Evolutionary conservation across 1,140 invertebrate species (phyloP).

Genomic region (Hydropsyche tenuis): DNA sequence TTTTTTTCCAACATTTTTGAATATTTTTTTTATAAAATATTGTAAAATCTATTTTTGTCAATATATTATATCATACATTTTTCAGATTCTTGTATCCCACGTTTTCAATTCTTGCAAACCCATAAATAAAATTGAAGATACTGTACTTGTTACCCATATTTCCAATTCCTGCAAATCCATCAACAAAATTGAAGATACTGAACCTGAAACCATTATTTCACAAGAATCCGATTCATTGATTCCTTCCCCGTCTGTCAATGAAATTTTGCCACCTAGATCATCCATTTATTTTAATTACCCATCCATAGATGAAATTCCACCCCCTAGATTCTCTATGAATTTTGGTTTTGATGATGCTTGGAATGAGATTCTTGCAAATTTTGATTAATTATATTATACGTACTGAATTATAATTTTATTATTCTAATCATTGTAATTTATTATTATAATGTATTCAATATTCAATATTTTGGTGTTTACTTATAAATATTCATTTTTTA

Average conservation of each 20-base stretch:
- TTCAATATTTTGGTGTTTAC: no score
- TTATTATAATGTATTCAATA: no score
- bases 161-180: not conserved
- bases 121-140: not conserved
- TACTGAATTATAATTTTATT: no score
- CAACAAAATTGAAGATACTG: not conserved
- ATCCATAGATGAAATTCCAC: not conserved
- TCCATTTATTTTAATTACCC: slow-evolving; percentile 40
- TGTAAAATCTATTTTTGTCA: not conserved
- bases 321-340: slow-evolving; percentile 32
- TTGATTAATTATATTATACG: slow-evolving; percentile 12
- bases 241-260: not conserved
- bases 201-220: not conserved
- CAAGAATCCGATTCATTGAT: not conserved
- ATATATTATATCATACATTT: not conserved
- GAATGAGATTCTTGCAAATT: slow-evolving; percentile 22
- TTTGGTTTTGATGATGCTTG: slow-evolving; percentile 44
- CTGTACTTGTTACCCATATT: not conserved
- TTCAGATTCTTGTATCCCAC: slow-evolving; percentile 19
- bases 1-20: not conserved
- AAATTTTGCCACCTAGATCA: slow-evolving; percentile 7
- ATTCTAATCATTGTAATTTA: no score
- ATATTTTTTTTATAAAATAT: not conserved
- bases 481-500: no score
- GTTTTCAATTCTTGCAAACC: not conserved